phyloP scores from a whole-genome alignment of 2,888 invertebrate genomes.

The Lasioglossum vierecki region DNA sequence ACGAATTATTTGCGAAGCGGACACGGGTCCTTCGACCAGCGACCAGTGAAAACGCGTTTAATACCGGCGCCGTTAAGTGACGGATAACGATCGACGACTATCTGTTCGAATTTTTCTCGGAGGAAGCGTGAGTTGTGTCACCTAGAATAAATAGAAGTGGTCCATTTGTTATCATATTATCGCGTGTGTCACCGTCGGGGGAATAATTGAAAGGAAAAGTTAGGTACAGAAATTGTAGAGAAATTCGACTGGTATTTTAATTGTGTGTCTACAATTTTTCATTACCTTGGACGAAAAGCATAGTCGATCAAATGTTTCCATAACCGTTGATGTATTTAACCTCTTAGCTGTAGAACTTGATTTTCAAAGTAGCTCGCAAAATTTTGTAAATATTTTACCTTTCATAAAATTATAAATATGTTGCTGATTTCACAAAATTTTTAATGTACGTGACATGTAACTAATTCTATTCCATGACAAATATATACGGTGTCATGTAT shows the following conservation, averaged over 20 bases:
- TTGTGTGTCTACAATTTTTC: no score
- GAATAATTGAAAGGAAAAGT: background rate
- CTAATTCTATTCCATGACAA: no score
- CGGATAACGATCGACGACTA: constrained; percentile 22
- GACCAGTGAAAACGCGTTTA: constrained; percentile 48
- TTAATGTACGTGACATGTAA: no score
- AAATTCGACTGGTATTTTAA: no score
- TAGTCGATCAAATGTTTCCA: no score
- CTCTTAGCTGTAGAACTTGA: background rate
- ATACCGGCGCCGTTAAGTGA: constrained; percentile 29
- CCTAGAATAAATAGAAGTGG: background rate
- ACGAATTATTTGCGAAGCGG: constrained; percentile 58
- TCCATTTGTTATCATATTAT: background rate
- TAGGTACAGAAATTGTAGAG: no score
- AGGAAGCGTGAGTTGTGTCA: background rate
- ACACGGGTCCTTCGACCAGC: constrained; percentile 41
- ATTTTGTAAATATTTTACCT: no score
- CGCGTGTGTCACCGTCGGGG: background rate
- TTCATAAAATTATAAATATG: no score
- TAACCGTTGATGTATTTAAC: no score
- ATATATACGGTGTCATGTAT: no score
- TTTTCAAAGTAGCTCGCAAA: background rate
- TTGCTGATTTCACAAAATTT: no score
- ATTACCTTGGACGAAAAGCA: no score
- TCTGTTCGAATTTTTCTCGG: background rate